Evolutionary conservation across 1,140 invertebrate species (phyloP).

Genomic region (Drosophila sp.): DNA sequence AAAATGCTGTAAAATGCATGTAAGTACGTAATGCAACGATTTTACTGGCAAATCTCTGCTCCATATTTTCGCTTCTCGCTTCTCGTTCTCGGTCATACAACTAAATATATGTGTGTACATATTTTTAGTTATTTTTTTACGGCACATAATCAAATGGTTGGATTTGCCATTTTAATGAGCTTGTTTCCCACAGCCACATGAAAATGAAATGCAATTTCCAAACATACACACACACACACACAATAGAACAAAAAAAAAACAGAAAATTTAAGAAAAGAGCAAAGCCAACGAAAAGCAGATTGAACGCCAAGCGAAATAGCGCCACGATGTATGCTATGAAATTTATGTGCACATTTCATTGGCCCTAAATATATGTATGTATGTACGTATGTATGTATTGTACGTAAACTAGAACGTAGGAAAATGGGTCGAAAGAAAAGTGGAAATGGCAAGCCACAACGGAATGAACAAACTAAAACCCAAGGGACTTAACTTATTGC

Average conservation of each 20-base stretch:
- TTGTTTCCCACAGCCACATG: constrained; percentile 54
- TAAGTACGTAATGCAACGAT: background rate
- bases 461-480: background rate
- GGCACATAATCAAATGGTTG: constrained; percentile 60
- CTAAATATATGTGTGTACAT: background rate
- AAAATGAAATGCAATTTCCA: constrained; percentile 5
- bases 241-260: constrained; percentile 5
- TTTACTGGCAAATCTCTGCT: constrained; percentile 6
- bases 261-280: constrained; percentile 10
- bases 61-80: background rate
- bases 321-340: constrained; percentile 34
- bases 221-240: background rate
- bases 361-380: constrained; percentile 27
- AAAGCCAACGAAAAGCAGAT: background rate
- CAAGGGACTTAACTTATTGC: constrained; percentile 26
- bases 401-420: constrained; percentile 11
- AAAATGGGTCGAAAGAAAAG: constrained; percentile 13
- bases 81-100: background rate
- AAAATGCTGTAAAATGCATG: constrained; percentile 10
- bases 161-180: constrained; percentile 74
- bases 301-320: constrained; percentile 18
- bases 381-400: no score
- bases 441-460: constrained; percentile 9
- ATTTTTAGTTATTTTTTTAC: constrained; percentile 46
- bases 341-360: constrained; percentile 54